Evolutionary conservation across 2,113 vertebrate species (phyloP), one percentile per base, ranked within the genome.

Genomic region (Aix galericulata): DNA sequence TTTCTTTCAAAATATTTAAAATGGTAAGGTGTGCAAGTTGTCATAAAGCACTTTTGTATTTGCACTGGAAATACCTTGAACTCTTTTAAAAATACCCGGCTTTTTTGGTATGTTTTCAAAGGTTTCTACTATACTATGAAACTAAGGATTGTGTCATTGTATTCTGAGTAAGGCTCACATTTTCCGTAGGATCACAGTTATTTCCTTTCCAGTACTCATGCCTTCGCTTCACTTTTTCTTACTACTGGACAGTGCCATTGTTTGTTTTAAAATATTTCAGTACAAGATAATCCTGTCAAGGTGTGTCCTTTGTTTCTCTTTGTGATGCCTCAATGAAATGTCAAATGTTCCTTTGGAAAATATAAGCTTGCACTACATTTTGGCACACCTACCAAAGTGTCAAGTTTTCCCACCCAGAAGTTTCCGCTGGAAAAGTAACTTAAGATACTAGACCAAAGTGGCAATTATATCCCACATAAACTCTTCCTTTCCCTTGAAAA

Each of bases 231-330:
- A 1, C n/a, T 82, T 86, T 82, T 91, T 78, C 66, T 85, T 73
- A 64, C 83, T 88, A 34, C 38, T 87, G 55, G 48, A 71, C 53
- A 69, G 60, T 64, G 40, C 73, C 3, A 0, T 60, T 93, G 46
- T 93, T 95, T 92, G 56, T 81, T 96, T 88, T 87, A 79, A 93
- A 84, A 66, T 62, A 48, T 59, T 94, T 95, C 66, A 86, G 73
- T 62, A 63, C 4, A 4, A 88, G 91, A 40, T 85, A 92, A 77
- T 88, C 82, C 87, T 90, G 91, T 83, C 63, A 93, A 93, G 66
- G 94, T 90, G 73, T 92, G 62, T 91, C 90, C 77, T 78, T 89
- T 89, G 42, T 83, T 93, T 73, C 32, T 72, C 87, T 82, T 73
- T 67, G 42, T 92, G 74, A 48, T 88, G 48, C 71, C 67, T 88